phyloP scores from a whole-genome alignment of 1,140 invertebrate species.

The Hycleus phaleratus region DNA sequence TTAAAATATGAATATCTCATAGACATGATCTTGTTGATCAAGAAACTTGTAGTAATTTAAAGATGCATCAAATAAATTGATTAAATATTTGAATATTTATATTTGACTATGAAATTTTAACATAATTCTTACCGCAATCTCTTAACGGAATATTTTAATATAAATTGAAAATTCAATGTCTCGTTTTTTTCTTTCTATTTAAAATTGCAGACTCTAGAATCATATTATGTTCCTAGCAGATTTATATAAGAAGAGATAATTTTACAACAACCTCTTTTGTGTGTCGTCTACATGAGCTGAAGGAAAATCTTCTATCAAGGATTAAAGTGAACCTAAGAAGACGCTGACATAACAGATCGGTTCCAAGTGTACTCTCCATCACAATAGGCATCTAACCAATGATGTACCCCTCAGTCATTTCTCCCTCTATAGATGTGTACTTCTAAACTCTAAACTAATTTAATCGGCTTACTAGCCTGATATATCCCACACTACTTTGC shows the following conservation, averaged over 20 bases:
- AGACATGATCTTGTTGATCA: too few species aligned
- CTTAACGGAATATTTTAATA: slow-evolving; percentile 1
- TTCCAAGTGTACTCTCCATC: slow-evolving; percentile 8
- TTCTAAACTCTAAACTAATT: slow-evolving; percentile 12
- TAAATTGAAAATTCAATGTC: slow-evolving; percentile 7
- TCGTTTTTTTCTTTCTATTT: slow-evolving; percentile 8
- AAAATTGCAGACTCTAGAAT: slow-evolving; percentile 11
- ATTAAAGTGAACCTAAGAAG: slow-evolving; percentile 14
- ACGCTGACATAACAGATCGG: slow-evolving; percentile 19
- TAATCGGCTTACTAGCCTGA: slow-evolving; percentile 10
- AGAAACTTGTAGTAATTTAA: too few species aligned
- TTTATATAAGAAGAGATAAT: slow-evolving; percentile 16
- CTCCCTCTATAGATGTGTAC: not conserved
- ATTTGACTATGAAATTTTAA: too few species aligned
- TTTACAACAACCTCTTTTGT: slow-evolving; percentile 20
- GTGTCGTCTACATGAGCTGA: slow-evolving; percentile 13
- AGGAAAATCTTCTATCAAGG: slow-evolving; percentile 15
- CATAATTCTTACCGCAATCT: too few species aligned
- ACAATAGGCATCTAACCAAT: slow-evolving; percentile 3
- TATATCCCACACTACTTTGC: not conserved
- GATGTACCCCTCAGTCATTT: not conserved
- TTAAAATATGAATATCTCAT: too few species aligned
- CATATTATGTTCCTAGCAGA: slow-evolving; percentile 8
- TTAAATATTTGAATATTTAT: too few species aligned
- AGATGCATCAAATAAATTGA: too few species aligned